Evolutionary conservation across 1,140 invertebrate species (phyloP).

Genomic region (Zophobas morio): DNA sequence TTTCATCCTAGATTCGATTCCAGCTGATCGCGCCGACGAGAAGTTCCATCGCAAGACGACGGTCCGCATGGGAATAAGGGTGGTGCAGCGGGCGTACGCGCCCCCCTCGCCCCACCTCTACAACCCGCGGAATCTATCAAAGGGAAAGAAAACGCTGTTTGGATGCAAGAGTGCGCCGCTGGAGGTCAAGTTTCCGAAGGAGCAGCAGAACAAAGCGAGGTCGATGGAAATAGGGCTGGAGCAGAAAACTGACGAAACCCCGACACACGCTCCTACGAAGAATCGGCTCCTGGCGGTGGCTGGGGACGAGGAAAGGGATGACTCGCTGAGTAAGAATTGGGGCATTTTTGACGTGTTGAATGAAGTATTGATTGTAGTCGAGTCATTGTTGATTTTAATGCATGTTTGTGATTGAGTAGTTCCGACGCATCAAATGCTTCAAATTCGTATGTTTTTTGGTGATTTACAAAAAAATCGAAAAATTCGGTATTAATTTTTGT

Average conservation of each 20-base stretch:
- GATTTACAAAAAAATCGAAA: too few relatives aligned
- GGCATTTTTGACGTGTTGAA: too few relatives aligned
- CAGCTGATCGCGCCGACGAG: constrained; percentile 83
- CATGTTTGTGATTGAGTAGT: too few relatives aligned
- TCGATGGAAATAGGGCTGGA: constrained; percentile 42
- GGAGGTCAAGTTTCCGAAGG: constrained; percentile 54
- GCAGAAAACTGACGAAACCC: constrained; percentile 25
- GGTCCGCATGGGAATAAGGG: constrained; percentile 88
- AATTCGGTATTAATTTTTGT: too few relatives aligned
- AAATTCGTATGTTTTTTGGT: too few relatives aligned
- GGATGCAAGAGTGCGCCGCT: constrained; percentile 60
- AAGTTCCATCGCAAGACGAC: constrained; percentile 81
- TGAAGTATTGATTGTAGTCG: too few relatives aligned
- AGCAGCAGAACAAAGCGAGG: constrained; percentile 49
- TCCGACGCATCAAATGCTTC: too few relatives aligned
- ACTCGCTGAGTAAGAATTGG: constrained; percentile 5
- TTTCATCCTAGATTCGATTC: constrained; percentile 34
- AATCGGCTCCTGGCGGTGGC: not conserved
- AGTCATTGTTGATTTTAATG: too few relatives aligned
- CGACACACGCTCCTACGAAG: not conserved
- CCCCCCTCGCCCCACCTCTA: constrained; percentile 68
- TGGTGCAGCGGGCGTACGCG: constrained; percentile 76
- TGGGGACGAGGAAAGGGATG: constrained; percentile 3
- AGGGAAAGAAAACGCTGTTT: constrained; percentile 60
- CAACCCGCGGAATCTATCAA: constrained; percentile 58